Evolutionary conservation across 1,140 invertebrate genomes (phyloP), one percentile per base, ranked within the genome.

Genomic region (Trachymyrmex cornetzi): DNA sequence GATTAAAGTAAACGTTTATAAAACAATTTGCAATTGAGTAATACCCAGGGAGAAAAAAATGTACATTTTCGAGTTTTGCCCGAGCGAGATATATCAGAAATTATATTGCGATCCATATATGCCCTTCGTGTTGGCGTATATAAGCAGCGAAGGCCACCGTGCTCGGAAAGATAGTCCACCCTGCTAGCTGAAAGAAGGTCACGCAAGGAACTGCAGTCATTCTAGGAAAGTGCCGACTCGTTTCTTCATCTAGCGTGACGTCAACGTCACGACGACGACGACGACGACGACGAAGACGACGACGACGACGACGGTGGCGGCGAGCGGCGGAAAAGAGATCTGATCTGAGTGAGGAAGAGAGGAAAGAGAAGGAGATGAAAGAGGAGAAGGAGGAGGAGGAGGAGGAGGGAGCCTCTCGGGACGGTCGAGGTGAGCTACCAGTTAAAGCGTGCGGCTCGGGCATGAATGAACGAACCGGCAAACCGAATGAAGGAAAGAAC

Each of bases 391-490:
- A 30, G 38, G 9, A n/a, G 64, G 19, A 66, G 44, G 59, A 44
- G 59, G 38, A 53, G 48, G 61, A 66, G 77, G 66, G 79, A 30
- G n/a, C 77, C 87, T 38, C 27, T 38, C 16, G 50, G 57, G 63
- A 64, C 84, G 53, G 38, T 48, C 85, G 48, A 61, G 71, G 71
- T 66, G 80, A 84, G 82, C 84, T 81, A 89, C 79, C 87, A 82
- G 87, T 81, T 89, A 75, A 89, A 89, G 81, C 89, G 88, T 81
- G 88, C 66, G 86, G 88, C 82, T 72, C 59, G 75, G 77, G 88
- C 89, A 90, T 90, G 89, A 90, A 90, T 90, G 89, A 90, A 90
- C 77, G 77, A 86, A 86, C 63, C 77, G 75, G 74, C 89, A 59
- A 88, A 66, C 80, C 85, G 88, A 85, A 86, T 89, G 89, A 90